These are phyloP conservation scores for Acipenser ruthenus DNA, from an alignment of 2,797 vertebrate species.

Conservation along the genomic window DNA sequence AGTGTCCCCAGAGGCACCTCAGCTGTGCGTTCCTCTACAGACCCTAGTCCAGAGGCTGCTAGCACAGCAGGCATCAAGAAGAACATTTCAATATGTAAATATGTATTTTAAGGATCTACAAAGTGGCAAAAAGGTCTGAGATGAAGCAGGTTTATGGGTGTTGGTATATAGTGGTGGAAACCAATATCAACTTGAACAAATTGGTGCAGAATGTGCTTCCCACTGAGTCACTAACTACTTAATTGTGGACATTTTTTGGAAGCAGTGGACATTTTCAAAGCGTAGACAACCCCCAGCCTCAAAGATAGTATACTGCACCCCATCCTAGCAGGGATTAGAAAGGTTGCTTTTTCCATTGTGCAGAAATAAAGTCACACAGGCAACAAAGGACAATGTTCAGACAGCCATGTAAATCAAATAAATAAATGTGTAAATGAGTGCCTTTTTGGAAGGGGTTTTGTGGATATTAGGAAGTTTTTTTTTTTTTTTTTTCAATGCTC, in stretches of 20 bases:
- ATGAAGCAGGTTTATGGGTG: too few species aligned
- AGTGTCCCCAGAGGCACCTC: too few species aligned
- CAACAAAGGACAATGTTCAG: constrained; percentile 17
- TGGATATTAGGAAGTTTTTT: constrained; percentile 4
- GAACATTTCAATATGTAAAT: too few species aligned
- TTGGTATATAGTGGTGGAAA: too few species aligned
- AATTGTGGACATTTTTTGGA: not conserved
- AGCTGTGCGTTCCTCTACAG: too few species aligned
- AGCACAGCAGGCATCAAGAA: too few species aligned
- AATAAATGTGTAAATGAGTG: constrained; percentile 10
- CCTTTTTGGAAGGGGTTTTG: constrained; percentile 8
- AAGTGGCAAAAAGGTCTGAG: too few species aligned
- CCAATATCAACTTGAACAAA: not conserved
- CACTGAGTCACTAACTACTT: not conserved
- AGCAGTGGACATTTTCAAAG: constrained; percentile 17
- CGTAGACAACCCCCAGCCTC: constrained; percentile 15
- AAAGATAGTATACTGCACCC: constrained; percentile 19
- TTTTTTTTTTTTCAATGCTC: not conserved
- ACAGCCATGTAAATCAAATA: constrained; percentile 23
- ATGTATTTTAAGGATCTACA: too few species aligned
- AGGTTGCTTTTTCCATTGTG: constrained; percentile 6
- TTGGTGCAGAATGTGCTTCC: not conserved
- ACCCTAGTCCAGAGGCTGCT: too few species aligned
- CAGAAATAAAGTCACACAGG: constrained; percentile 14
- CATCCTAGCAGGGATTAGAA: constrained; percentile 14